Evolutionary conservation across 2,113 vertebrate genomes (phyloP).

Genomic region (Ascaphus truei): DNA sequence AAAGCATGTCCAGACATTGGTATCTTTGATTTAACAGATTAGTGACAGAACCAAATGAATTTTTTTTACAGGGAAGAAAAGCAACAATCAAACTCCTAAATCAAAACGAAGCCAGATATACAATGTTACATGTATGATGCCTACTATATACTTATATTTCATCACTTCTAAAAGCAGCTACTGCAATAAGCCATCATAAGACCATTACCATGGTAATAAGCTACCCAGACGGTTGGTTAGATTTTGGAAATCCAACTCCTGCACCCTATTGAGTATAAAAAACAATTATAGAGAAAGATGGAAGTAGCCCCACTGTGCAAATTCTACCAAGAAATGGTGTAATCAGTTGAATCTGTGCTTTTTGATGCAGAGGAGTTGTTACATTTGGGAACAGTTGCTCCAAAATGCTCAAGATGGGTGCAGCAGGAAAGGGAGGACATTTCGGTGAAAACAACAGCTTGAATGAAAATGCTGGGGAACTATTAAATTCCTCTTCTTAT

Average conservation of each 20-base stretch:
- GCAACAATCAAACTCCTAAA: not conserved
- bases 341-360: not conserved
- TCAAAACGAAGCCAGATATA: not conserved
- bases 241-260: not conserved
- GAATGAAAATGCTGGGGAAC: not conserved
- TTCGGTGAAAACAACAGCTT: not conserved
- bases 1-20: too few species aligned
- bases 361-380: not conserved
- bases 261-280: not conserved
- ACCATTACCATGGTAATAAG: not conserved
- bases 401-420: not conserved
- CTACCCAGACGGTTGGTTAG: not conserved
- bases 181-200: conserved; percentile 4
- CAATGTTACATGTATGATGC: not conserved
- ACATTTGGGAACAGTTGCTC: not conserved
- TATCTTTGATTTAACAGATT: too few species aligned
- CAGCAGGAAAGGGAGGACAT: not conserved
- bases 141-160: not conserved
- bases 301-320: not conserved
- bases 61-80: too few species aligned
- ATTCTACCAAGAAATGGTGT: not conserved
- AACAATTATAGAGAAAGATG: not conserved
- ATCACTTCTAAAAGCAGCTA: not conserved
- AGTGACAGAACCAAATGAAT: too few species aligned
- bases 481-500: not conserved